Evolutionary conservation across 2,113 vertebrate genomes (phyloP).

Genomic region (Tenrec ecaudatus): DNA sequence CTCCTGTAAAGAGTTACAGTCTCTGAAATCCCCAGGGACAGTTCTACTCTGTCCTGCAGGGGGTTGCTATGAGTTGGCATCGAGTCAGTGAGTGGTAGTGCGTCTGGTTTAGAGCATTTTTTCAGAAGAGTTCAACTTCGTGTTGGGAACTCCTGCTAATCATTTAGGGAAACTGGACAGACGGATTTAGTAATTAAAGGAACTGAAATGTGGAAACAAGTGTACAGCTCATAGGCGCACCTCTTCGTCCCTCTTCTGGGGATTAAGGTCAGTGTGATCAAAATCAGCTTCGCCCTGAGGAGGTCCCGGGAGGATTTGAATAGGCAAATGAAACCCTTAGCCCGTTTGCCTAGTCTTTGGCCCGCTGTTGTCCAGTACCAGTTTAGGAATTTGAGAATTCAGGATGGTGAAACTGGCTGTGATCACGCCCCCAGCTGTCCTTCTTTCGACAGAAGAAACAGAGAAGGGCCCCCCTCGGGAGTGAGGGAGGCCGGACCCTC

Average conservation of each 20-base stretch:
- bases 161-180: neutral
- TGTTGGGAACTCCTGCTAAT: neutral
- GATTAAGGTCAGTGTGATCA: neutral
- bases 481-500: no score
- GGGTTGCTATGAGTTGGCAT: no score
- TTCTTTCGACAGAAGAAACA: neutral
- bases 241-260: neutral
- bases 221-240: neutral
- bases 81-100: no score
- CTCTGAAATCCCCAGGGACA: no score
- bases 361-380: neutral
- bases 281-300: constrained; percentile 1
- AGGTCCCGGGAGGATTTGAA: neutral
- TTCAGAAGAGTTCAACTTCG: neutral
- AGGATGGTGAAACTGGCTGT: neutral
- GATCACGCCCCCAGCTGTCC: neutral
- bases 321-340: neutral
- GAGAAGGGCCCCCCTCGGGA: rapidly evolving
- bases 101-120: neutral
- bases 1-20: no score
- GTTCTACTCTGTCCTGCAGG: no score
- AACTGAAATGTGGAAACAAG: constrained; percentile 51
- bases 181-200: neutral
- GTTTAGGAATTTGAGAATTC: neutral
- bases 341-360: constrained; percentile 4